Evolutionary conservation across 2,797 vertebrate species (phyloP).

Genomic region (Silurus lanzhouensis): DNA sequence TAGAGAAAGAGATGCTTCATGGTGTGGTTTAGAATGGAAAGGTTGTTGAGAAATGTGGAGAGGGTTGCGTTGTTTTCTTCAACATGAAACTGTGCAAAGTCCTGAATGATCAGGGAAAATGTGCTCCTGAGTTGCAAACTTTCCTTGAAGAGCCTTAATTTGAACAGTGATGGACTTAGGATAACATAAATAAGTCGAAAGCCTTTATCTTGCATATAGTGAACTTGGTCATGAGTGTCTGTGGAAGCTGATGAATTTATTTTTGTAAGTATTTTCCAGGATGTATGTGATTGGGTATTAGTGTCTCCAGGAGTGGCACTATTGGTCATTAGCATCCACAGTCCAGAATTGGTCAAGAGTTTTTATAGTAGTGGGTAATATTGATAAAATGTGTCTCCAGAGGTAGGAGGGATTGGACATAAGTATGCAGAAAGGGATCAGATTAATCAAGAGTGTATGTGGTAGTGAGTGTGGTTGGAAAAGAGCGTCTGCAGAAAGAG

Average conservation of each 20-base stretch:
- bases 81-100: not conserved
- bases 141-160: not conserved
- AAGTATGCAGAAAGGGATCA: too few relatives aligned
- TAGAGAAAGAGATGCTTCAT: not conserved
- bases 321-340: too few relatives aligned
- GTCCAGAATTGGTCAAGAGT: too few relatives aligned
- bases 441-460: not conserved
- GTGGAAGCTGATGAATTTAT: not conserved
- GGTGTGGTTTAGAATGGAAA: constrained; percentile 2
- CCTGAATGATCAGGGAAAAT: not conserved
- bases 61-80: not conserved
- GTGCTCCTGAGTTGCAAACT: not conserved
- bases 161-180: not conserved
- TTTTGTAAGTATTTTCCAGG: too few relatives aligned
- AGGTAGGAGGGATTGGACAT: too few relatives aligned
- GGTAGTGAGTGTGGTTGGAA: not conserved
- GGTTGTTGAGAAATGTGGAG: not conserved
- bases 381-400: not conserved
- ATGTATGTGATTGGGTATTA: not conserved
- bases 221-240: not conserved
- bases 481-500: not conserved
- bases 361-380: not conserved
- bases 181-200: not conserved
- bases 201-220: not conserved
- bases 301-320: not conserved